phyloP scores from a whole-genome alignment of 2,888 invertebrate species.

The Hybos culiciformis region DNA sequence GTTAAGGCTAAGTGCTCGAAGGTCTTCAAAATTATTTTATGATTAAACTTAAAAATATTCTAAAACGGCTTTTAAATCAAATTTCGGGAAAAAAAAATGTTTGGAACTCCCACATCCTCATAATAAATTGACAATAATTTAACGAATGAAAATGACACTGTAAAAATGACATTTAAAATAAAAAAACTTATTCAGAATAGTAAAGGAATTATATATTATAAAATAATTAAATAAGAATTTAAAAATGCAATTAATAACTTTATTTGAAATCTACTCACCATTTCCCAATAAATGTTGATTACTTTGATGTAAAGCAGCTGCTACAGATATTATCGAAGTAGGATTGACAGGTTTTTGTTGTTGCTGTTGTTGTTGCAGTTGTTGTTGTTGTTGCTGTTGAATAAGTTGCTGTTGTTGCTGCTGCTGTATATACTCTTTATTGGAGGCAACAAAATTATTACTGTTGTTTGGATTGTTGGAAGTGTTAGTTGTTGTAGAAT shows the following conservation, averaged over 20 bases:
- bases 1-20: too few relatives aligned
- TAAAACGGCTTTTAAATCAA: too few relatives aligned
- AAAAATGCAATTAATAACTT: neutral
- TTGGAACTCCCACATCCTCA: too few relatives aligned
- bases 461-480: constrained; percentile 12
- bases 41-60: too few relatives aligned
- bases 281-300: neutral
- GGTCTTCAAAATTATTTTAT: too few relatives aligned
- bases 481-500: constrained; percentile 11
- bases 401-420: constrained; percentile 15
- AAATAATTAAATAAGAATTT: too few relatives aligned
- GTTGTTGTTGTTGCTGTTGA: constrained; percentile 18
- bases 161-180: too few relatives aligned
- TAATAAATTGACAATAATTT: too few relatives aligned
- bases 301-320: constrained; percentile 14
- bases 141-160: too few relatives aligned
- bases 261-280: neutral
- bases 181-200: too few relatives aligned
- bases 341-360: constrained; percentile 13
- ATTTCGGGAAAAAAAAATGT: too few relatives aligned
- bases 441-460: neutral
- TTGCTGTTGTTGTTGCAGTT: constrained; percentile 16
- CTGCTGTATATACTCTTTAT: constrained; percentile 13
- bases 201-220: too few relatives aligned
- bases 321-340: constrained; percentile 15